Evolutionary conservation across 2,888 invertebrate genomes (phyloP), one percentile per base, ranked within the genome.

Genomic region (Cryptocheilus praepositus): DNA sequence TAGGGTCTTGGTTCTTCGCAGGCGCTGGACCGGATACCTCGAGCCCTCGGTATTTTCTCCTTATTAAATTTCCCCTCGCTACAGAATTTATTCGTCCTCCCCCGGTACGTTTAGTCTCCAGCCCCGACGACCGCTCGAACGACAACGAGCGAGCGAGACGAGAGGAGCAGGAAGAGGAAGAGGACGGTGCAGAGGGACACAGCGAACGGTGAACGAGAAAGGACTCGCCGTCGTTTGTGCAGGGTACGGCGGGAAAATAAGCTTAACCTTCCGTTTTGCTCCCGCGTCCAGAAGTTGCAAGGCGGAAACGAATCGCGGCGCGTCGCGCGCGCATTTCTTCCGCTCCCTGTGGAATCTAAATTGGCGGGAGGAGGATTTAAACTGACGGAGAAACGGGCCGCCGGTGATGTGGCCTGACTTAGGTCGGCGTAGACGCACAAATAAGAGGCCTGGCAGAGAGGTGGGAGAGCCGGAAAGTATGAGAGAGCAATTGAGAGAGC

Each of bases 11-110:
- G 49, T 62, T 62, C 49, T 19, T 55, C 19, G 44, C 49, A 25
- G 25, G 54, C 22, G 54, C 16, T 51, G 49, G 43, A 46, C 28
- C 56, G 18, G 58, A 22, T 57, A 44, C 64, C 36, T n/a, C 52
- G 45, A 59, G 49, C 28, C 43, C 52, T 51, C 51, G 56, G 60
- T 44, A 66, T 67, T 70, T 70, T 66, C 65, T 64, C 54, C 46
- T 70, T 66, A 72, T 72, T 72, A 67, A 70, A 70, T 72, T 67
- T 59, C 61, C 57, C 54, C 46, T 28, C 16, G 43, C 43, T 58
- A 44, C 64, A 53, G 44, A 25, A 66, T 72, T 61, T 61, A 63
- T 71, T 71, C 62, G 8, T 61, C 58, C 57, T 53, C 56, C 61
- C 25, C 54, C 0, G 53, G 46, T 18, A 53, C 53, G 46, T 52